Evolutionary conservation across 1,140 invertebrate genomes (phyloP).

Genomic region (Drosophila pachea): DNA sequence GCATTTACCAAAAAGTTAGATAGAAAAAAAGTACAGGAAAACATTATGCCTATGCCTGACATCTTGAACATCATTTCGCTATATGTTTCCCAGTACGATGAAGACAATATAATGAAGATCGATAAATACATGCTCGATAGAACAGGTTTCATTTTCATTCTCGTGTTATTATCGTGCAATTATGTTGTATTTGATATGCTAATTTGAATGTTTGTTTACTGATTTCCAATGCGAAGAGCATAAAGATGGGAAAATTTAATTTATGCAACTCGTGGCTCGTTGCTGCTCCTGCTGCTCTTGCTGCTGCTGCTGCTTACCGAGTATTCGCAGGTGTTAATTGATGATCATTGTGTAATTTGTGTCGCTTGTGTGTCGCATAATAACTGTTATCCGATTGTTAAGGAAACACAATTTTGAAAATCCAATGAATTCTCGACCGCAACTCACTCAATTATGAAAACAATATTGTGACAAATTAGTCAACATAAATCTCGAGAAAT

Average conservation of each 20-base stretch:
- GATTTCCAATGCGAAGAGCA: slow-evolving; percentile 58
- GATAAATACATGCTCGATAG: slow-evolving; percentile 13
- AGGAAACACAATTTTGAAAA: neutral
- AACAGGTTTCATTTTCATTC: slow-evolving; percentile 46
- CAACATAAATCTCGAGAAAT: slow-evolving; percentile 49
- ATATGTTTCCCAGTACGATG: neutral
- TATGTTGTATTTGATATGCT: slow-evolving; percentile 76
- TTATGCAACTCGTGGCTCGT: slow-evolving; percentile 71
- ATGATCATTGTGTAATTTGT: slow-evolving; percentile 66
- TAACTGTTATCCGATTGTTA: slow-evolving; percentile 36
- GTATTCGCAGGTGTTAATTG: slow-evolving; percentile 69
- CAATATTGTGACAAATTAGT: slow-evolving; percentile 52
- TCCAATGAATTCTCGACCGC: slow-evolving; percentile 20
- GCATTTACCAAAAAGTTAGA: neutral
- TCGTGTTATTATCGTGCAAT: slow-evolving; percentile 69
- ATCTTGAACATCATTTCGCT: neutral
- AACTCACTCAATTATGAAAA: slow-evolving; percentile 60
- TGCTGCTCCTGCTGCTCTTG: slow-evolving; percentile 34
- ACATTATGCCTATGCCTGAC: neutral
- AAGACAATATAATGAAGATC: slow-evolving; percentile 11
- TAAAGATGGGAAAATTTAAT: slow-evolving; percentile 61
- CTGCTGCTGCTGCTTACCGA: slow-evolving; percentile 20
- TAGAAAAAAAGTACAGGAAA: too few species aligned
- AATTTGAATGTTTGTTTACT: slow-evolving; percentile 52
- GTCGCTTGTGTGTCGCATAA: slow-evolving; percentile 31